A percentile compares a stretch with the other conserved stretches of the same genome.
phyloP scores from a whole-genome alignment of 2,888 invertebrate species.

The Tricholauxania praeusta region DNA sequence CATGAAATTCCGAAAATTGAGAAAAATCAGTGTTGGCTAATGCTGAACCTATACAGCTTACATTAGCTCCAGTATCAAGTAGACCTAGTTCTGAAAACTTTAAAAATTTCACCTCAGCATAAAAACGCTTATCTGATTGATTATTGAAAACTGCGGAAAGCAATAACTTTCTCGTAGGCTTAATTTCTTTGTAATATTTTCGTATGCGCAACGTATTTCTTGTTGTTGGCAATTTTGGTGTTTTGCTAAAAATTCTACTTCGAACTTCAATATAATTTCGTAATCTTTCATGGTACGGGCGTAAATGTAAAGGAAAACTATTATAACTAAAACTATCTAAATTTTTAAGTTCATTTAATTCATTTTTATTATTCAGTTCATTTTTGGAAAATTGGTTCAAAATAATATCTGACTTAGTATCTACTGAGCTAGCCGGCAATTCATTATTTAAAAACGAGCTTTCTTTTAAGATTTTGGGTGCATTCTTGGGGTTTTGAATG shows the following conservation, averaged over 20 bases:
- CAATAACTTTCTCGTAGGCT: not conserved
- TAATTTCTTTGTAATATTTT: not conserved
- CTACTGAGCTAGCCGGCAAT: constrained; percentile 12
- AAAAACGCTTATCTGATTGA: not conserved
- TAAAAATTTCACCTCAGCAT: not conserved
- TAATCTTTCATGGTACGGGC: constrained; percentile 18
- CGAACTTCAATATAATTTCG: not conserved
- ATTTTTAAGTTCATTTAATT: not conserved
- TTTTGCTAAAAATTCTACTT: not conserved
- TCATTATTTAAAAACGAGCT: not conserved
- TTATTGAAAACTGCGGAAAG: not conserved
- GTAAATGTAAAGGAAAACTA: not conserved
- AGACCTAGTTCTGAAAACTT: constrained; percentile 14
- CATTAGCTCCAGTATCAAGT: constrained; percentile 34
- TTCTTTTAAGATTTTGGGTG: not conserved
- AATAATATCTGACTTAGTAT: not conserved
- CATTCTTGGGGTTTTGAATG: not conserved
- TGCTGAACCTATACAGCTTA: constrained; percentile 31
- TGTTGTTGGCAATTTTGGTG: not conserved
- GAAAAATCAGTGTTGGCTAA: constrained; percentile 22
- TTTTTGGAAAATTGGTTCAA: not conserved
- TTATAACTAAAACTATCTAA: not conserved
- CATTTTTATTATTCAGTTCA: not conserved
- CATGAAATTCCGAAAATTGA: not conserved
- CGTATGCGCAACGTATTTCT: not conserved